phyloP scores from a whole-genome alignment of 2,888 invertebrate genomes.

The Leucania comma region DNA sequence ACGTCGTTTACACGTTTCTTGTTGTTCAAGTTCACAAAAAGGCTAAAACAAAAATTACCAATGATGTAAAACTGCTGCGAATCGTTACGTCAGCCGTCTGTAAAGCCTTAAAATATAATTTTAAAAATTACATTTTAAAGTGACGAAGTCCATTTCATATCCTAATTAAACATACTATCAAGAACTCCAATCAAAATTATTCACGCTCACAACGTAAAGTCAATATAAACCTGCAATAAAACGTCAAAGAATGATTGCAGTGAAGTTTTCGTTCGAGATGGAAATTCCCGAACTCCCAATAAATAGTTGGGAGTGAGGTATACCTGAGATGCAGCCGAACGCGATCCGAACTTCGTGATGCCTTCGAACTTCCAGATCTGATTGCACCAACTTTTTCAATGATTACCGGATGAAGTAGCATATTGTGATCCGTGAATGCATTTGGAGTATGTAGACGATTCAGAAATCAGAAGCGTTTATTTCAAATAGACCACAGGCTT shows the following conservation, averaged over 20 bases:
- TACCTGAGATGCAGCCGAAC: constrained; percentile 54
- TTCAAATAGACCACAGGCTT: too few species aligned
- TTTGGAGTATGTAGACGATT: not conserved
- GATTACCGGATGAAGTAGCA: constrained; percentile 67
- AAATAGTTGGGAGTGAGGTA: constrained; percentile 54
- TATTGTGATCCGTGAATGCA: constrained; percentile 17
- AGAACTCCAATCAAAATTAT: constrained; percentile 4
- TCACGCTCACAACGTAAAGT: not conserved
- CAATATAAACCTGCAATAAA: constrained; percentile 26
- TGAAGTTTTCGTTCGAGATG: constrained; percentile 52
- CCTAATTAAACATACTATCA: not conserved
- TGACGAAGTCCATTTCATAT: not conserved
- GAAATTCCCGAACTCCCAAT: constrained; percentile 64
- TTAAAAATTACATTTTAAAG: not conserved
- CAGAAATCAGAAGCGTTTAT: too few species aligned
- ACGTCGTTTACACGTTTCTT: too few species aligned
- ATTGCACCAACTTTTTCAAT: constrained; percentile 74
- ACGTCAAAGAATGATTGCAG: constrained; percentile 14
- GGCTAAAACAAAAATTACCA: too few species aligned
- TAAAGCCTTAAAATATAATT: not conserved
- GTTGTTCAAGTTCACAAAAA: too few species aligned
- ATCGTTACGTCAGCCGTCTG: too few species aligned
- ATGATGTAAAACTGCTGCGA: too few species aligned
- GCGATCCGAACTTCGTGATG: constrained; percentile 66
- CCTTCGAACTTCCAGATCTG: constrained; percentile 66